These are phyloP conservation scores for Lacanobia wlatinum DNA, from an alignment of 2,888 invertebrate species.

Conservation along the genomic window DNA sequence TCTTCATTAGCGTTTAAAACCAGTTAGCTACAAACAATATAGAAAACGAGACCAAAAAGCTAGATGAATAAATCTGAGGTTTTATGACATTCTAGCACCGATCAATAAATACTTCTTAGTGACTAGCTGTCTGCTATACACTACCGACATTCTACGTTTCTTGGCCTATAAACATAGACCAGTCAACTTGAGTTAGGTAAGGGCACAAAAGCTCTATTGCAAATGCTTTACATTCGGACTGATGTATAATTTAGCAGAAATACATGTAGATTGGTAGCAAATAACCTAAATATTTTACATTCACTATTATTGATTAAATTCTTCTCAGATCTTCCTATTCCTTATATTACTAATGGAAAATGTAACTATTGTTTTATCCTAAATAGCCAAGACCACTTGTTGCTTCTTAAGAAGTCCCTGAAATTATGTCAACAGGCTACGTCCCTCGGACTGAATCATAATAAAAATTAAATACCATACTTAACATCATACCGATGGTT, in stretches of 20 bases:
- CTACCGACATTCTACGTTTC: conserved; percentile 38
- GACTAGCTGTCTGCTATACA: conserved; percentile 18
- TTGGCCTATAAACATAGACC: conserved; percentile 45
- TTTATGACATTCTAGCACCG: conserved; percentile 36
- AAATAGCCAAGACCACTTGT: too few relatives aligned
- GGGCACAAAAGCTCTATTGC: conserved; percentile 44
- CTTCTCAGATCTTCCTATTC: background rate
- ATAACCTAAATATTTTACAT: background rate
- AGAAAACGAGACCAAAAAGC: background rate
- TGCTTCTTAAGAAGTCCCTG: background rate
- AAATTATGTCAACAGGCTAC: background rate
- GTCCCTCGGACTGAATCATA: background rate
- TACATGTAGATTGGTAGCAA: conserved; percentile 12
- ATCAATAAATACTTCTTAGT: conserved; percentile 52
- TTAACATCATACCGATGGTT: conserved; percentile 29
- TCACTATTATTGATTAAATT: background rate
- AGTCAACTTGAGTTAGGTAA: conserved; percentile 50
- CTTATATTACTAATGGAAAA: too few relatives aligned
- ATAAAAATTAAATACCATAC: conserved; percentile 21
- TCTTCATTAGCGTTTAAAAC: background rate
- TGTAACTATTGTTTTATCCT: background rate
- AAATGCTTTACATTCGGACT: conserved; percentile 42
- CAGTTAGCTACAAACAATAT: background rate
- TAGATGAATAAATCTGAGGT: conserved; percentile 45
- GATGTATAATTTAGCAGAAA: conserved; percentile 33